Percentiles rank a stretch among this genome's conserved stretches.
Evolutionary conservation across 2,888 invertebrate genomes (phyloP).

Genomic region (Yponomeuta evonymella): DNA sequence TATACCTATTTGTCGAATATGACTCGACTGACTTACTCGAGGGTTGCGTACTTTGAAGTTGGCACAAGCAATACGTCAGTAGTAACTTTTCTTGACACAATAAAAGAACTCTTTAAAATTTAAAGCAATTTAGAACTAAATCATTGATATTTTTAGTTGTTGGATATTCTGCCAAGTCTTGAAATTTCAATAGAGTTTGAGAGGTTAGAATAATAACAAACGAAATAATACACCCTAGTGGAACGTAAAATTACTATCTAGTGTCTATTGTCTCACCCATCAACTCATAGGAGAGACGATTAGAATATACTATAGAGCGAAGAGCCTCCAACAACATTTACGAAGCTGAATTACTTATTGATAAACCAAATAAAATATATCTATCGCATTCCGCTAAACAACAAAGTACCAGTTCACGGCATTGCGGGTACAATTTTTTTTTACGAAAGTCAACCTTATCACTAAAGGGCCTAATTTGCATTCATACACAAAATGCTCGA

Average conservation of each 20-base stretch:
- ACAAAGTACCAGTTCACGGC: background rate
- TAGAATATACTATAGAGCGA: too few species aligned
- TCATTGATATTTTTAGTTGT: slow-evolving; percentile 10
- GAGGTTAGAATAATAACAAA: slow-evolving; percentile 2
- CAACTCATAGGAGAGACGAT: too few species aligned
- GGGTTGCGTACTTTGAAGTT: too few species aligned
- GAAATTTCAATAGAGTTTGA: slow-evolving; percentile 4
- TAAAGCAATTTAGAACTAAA: background rate
- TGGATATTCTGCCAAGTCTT: slow-evolving; percentile 8
- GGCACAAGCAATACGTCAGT: too few species aligned
- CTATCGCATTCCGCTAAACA: background rate
- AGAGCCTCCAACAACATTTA: background rate
- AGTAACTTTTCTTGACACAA: too few species aligned
- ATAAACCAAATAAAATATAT: background rate
- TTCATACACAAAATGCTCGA: background rate
- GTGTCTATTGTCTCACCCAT: background rate
- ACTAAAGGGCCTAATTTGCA: background rate
- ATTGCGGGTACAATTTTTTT: background rate
- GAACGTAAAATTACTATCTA: background rate
- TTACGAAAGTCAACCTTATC: background rate
- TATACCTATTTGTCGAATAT: too few species aligned
- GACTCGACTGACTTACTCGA: too few species aligned
- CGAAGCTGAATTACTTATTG: background rate
- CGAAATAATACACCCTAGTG: background rate
- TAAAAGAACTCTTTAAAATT: too few species aligned